Base-by-base conservation (phyloP, 2,113 vertebrate genomes). In the Muntiacus reevesi region DNA sequence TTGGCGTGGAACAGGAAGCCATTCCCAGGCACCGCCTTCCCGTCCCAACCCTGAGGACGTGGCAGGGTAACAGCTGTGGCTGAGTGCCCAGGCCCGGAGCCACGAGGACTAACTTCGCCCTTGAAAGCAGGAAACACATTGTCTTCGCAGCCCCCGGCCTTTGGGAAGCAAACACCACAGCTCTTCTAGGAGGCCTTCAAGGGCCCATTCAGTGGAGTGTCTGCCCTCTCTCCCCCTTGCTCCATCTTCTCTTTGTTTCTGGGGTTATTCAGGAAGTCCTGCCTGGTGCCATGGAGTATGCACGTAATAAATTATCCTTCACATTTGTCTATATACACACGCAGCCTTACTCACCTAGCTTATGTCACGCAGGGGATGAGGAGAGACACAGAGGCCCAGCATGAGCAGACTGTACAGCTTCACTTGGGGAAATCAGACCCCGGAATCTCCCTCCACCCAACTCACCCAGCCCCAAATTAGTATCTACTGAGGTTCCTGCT, bases 71-170 rank as follows among this genome's bases (percentile, higher is more conserved):
- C 21, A 40, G 67, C 50, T 28, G 52, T 62, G 91, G 95, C 76
- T 60, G 43, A 74, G 43, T 57, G 92, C 92, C 78, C 87, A 84
- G 55, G 55, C 83, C 64, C 1, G 1, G 86, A 78, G 74, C 43
- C 86, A 71, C n/a, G 6, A 71, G 43, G 4, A 25, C 82, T 82
- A 78, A 82, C 16, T 36, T 50, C 47, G 43, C 40, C 82, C 89
- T 78, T 84, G 86, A 78, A 95, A 93, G 93, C 97, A 89, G 71
- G 93, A 94, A 89, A 43, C 60, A 67, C 85, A 43, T 86, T 92
- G 88, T 84, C 54, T 79, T 85, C 10, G 2, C 1, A 15, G 45
- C 60, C 43, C 71, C 45, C 30, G 27, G 16, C 43, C 55, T 83
- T 15, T 33, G 30, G 84, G 54, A 74, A 74, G 67, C 40, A 84